phyloP scores from a whole-genome alignment of 23 tunicate genomes.

The Ascidia mentula region DNA sequence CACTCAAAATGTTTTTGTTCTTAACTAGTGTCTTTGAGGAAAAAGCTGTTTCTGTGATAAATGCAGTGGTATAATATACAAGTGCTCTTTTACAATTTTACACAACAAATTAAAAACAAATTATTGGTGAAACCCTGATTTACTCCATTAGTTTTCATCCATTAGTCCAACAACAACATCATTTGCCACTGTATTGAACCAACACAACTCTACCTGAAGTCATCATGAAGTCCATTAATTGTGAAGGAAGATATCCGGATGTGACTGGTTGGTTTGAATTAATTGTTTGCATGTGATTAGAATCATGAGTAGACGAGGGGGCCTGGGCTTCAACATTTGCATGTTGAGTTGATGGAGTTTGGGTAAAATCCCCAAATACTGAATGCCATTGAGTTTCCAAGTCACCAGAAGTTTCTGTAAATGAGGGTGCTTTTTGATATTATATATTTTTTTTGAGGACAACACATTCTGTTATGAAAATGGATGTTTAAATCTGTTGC shows the following conservation, averaged over 20 bases:
- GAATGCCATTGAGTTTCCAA: constrained; percentile 86
- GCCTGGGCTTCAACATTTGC: background rate
- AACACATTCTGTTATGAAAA: too few species aligned
- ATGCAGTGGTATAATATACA: too few species aligned
- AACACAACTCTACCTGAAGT: constrained; percentile 16
- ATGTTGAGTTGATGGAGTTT: constrained; percentile 22
- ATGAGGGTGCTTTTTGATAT: background rate
- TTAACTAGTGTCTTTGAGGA: too few species aligned
- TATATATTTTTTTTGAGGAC: background rate
- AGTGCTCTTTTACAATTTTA: too few species aligned
- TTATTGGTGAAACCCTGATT: too few species aligned
- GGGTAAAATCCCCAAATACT: constrained; percentile 79
- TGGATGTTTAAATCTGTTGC: too few species aligned
- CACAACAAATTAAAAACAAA: too few species aligned
- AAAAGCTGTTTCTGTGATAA: too few species aligned
- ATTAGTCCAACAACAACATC: too few species aligned
- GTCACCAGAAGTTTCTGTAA: constrained; percentile 37
- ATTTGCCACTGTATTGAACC: too few species aligned
- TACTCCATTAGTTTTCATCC: too few species aligned
- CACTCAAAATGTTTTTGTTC: too few species aligned
- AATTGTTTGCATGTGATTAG: background rate
- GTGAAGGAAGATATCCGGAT: constrained; percentile 72
- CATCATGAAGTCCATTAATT: constrained; percentile 71
- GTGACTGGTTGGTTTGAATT: constrained; percentile 3
- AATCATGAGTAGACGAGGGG: background rate